These are phyloP conservation scores for Pelusios castaneus DNA, from an alignment of 2,113 vertebrate genomes.

Conservation along the genomic window DNA sequence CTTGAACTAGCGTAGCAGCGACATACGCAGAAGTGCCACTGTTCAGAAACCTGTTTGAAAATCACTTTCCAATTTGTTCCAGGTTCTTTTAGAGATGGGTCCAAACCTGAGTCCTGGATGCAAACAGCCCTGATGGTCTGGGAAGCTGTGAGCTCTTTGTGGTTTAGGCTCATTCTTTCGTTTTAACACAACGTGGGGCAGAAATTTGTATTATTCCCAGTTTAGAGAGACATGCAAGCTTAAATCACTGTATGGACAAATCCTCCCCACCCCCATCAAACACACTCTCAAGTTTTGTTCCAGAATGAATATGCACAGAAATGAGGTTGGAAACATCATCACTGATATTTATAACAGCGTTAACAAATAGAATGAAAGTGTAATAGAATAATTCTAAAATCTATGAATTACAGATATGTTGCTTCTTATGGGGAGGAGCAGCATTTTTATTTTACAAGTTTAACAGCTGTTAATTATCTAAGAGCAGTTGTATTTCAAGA, in stretches of 20 bases:
- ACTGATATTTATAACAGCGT: not conserved
- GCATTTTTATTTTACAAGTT: not conserved
- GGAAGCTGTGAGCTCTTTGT: not conserved
- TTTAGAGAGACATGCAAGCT: not conserved
- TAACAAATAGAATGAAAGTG: not conserved
- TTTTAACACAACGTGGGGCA: not conserved
- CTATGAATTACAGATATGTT: not conserved
- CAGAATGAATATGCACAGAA: not conserved
- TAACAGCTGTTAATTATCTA: not conserved
- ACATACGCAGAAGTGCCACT: not conserved
- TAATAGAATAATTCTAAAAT: not conserved
- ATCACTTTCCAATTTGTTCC: fast-evolving
- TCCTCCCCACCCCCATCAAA: not conserved
- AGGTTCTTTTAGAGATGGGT: not conserved
- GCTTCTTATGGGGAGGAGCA: not conserved
- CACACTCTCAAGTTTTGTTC: not conserved
- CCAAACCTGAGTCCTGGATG: not conserved
- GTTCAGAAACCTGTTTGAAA: not conserved
- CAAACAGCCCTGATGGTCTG: not conserved
- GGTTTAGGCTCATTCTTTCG: not conserved
- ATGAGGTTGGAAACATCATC: not conserved
- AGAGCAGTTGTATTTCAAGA: not conserved
- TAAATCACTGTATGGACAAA: not conserved
- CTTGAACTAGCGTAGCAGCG: not conserved
- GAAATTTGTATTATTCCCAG: not conserved